Conservation (phyloP, 2,797 vertebrate species). For the Chloroceryle inda region DNA sequence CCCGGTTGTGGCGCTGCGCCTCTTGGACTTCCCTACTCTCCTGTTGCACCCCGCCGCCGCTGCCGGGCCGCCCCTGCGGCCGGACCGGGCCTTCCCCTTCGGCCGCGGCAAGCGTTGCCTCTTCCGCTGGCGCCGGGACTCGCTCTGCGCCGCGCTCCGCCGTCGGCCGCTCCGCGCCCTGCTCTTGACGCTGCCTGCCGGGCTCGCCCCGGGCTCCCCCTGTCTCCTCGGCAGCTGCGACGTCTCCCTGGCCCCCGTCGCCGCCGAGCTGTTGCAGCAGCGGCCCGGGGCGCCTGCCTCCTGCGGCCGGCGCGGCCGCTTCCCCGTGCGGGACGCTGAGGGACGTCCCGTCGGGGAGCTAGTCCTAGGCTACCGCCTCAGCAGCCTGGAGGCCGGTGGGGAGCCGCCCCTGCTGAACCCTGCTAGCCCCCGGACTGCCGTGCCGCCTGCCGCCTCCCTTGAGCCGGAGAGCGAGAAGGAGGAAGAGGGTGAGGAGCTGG, state of each 20-base stretch:
- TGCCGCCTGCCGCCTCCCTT: background rate
- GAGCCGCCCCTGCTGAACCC: background rate
- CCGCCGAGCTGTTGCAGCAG: background rate
- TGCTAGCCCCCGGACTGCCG: background rate
- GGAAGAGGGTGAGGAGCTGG: background rate
- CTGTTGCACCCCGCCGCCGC: slow-evolving; percentile 69
- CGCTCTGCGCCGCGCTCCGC: slow-evolving; percentile 76
- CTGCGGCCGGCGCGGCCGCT: slow-evolving; percentile 43
- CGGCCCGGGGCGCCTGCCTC: background rate
- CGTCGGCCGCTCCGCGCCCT: slow-evolving; percentile 81
- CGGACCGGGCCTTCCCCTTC: slow-evolving; percentile 68
- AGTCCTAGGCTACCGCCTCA: slow-evolving; percentile 84
- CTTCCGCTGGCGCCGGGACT: slow-evolving; percentile 83
- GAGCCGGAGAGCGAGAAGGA: background rate
- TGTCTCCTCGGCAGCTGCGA: slow-evolving; percentile 83
- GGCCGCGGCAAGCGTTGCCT: slow-evolving; percentile 91
- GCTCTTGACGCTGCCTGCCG: slow-evolving; percentile 82
- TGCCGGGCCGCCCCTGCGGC: background rate
- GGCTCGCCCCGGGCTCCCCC: slow-evolving; percentile 56
- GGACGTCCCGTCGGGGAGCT: slow-evolving; percentile 83
- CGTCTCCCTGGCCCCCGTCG: slow-evolving; percentile 70
- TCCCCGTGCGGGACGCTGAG: slow-evolving; percentile 74
- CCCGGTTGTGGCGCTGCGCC: slow-evolving; percentile 83
- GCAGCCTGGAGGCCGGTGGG: slow-evolving; percentile 77
- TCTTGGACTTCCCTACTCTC: slow-evolving; percentile 89